These are phyloP conservation scores for Cynopterus brachyotis DNA, from an alignment of 2,113 vertebrate species.

Conservation along the genomic window DNA sequence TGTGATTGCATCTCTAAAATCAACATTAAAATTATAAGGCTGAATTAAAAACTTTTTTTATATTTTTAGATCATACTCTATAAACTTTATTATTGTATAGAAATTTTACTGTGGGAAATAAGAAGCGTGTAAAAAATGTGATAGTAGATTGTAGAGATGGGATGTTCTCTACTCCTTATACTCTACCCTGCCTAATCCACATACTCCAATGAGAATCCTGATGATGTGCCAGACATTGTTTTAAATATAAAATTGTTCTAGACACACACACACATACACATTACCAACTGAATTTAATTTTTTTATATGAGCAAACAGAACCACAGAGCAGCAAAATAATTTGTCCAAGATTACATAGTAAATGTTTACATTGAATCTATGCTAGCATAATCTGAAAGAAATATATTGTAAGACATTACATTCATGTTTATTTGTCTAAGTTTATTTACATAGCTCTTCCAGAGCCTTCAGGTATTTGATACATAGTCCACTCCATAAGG, in stretches of 20 bases:
- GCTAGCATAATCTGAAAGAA: not conserved
- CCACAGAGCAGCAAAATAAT: not conserved
- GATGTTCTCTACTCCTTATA: not conserved
- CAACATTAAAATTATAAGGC: constrained; percentile 20
- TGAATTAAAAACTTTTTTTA: constrained; percentile 11
- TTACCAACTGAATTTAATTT: not conserved
- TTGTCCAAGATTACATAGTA: not conserved
- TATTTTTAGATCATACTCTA: not conserved
- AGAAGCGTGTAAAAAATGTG: not conserved
- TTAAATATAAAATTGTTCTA: not conserved
- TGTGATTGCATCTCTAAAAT: not conserved
- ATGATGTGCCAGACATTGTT: not conserved
- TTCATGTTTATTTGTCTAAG: not conserved
- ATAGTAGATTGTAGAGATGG: not conserved
- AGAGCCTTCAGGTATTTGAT: not conserved
- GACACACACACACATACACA: not conserved
- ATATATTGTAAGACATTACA: not conserved
- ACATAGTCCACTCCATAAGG: not conserved
- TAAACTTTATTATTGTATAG: constrained; percentile 2
- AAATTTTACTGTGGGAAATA: not conserved
- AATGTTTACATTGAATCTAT: not conserved
- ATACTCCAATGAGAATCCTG: not conserved
- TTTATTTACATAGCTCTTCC: not conserved
- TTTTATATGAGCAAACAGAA: not conserved
- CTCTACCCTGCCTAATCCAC: not conserved